Base-by-base conservation (phyloP, 2,888 invertebrate genomes). In the Caenorhabditis zanzibari region DNA sequence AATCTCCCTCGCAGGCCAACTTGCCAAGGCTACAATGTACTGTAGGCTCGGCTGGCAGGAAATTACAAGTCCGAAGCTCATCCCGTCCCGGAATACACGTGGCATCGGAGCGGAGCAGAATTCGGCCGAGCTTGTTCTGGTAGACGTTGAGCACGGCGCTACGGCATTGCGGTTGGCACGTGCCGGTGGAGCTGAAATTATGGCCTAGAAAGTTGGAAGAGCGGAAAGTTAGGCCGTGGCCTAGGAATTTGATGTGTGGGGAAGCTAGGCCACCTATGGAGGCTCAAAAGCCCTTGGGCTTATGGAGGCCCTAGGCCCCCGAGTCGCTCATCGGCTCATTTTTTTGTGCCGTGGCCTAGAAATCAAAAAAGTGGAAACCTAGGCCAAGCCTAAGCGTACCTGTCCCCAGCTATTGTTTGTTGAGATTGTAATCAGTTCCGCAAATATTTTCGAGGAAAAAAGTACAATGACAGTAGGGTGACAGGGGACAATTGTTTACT, bases 1-100 rank as follows among this genome's bases (percentile, higher is more conserved):
- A 85, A 74, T 91, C 91, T 41, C 88, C 90, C 52, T 92, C 92
- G 61, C 92, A 92, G 22, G 89, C 89, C 47, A 92, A 82, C 69
- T 92, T 92, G 22, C 89, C 91, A n/a, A 92, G 85, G 47, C 85
- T 87, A 68, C 92, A 92, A 74, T 92, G 92, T 35, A 91, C 89
- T 12, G 88, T 88, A 3, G 85, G 58, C n/a, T 81, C 87, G 69
- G 86, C 84, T 10, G 92, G 92, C 26, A 92, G 83, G 84, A 92
- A 90, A 66, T 91, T 89, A 81, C 92, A 92, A 22, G 86, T 86
- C 22, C 89, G 84, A 19, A 92, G 81, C 77, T 92, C 91, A 12
- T 90, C 90, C 10, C 89, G 72, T 10, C 92, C 92, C 0, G 91
- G 90, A 28, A 92, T 88, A 80, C 92, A 92, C 0, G 89, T 82